Evolutionary conservation across 2,113 vertebrate genomes (phyloP).

Genomic region (Onychorhynchus coronatus): DNA sequence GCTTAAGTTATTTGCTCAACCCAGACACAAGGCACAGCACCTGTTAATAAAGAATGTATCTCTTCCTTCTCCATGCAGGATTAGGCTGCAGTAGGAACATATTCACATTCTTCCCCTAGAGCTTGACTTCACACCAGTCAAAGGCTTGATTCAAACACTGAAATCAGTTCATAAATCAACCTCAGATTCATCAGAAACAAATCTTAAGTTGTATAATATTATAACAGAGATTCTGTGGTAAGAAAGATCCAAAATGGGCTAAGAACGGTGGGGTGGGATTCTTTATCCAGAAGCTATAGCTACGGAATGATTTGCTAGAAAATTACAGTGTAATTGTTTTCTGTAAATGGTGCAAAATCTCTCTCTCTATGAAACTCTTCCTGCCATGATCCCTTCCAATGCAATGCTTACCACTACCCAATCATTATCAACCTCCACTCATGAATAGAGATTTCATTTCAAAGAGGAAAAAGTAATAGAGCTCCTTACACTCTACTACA

Average conservation of each 20-base stretch:
- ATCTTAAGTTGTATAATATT: neutral
- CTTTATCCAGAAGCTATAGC: neutral
- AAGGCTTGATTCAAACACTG: neutral
- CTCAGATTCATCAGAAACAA: neutral
- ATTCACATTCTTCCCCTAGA: neutral
- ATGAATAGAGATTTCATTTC: neutral
- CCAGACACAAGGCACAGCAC: neutral
- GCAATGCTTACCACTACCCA: neutral
- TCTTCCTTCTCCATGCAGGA: neutral
- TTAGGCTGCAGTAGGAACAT: neutral
- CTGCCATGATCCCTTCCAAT: neutral
- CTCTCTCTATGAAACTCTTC: neutral
- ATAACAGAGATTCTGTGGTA: neutral
- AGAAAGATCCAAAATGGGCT: neutral
- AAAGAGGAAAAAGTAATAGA: neutral
- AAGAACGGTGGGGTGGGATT: neutral
- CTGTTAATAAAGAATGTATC: neutral
- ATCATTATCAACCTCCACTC: neutral
- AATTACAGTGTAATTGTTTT: neutral
- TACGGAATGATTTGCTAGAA: neutral
- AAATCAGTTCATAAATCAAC: neutral
- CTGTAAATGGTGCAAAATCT: neutral
- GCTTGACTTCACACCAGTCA: neutral
- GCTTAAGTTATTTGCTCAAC: slow-evolving; percentile 23
- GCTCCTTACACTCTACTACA: neutral